Base-by-base conservation (phyloP, 2,113 vertebrate genomes). In the Caranx ignobilis region DNA sequence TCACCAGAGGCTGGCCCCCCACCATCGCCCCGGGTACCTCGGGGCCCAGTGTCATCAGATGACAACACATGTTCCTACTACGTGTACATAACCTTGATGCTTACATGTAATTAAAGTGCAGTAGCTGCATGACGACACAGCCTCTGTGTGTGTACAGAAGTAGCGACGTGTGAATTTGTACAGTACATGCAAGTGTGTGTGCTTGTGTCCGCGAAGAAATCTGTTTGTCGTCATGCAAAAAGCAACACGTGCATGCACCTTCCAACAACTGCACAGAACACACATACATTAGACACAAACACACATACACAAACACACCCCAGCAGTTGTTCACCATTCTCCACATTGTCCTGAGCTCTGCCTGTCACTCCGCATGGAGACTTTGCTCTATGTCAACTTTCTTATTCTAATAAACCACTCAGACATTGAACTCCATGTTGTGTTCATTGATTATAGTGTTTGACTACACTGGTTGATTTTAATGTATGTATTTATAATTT, bases 361-460 rank as follows among this genome's bases (percentile, higher is more conserved):
- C 88, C 88, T 89, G 88, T 94, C 91, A 87, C 90, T 93, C 93
- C 91, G 89, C 93, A 94, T 94, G 93, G 93, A 93, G 91, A 91
- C 88, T 91, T 90, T 91, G 83, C 92, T 94, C 91, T 94, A 70
- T 95, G 92, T 94, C 88, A 89, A 90, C 85, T 94, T 95, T 95
- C 94, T 94, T 95, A 93, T 94, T 93, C 91, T 92, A 94, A 95
- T 95, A 95, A 95, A 95, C 82, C 89, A 87, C 88, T 91, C 90
- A 79, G 85, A 94, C 88, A 87, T 86, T 84, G 54, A 88, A 41
- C 47, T 74, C 54, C 11, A 18, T 67, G 15, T 84, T 59, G 71
- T 84, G n/a, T 16, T 83, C 39, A 73, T 59, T 88, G 37, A 79
- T 43, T 52, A 2, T 18, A 13, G 31, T 52, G 41, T 64, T 59